Evolutionary conservation across 2,113 vertebrate genomes (phyloP).

Genomic region (Cervus canadensis): DNA sequence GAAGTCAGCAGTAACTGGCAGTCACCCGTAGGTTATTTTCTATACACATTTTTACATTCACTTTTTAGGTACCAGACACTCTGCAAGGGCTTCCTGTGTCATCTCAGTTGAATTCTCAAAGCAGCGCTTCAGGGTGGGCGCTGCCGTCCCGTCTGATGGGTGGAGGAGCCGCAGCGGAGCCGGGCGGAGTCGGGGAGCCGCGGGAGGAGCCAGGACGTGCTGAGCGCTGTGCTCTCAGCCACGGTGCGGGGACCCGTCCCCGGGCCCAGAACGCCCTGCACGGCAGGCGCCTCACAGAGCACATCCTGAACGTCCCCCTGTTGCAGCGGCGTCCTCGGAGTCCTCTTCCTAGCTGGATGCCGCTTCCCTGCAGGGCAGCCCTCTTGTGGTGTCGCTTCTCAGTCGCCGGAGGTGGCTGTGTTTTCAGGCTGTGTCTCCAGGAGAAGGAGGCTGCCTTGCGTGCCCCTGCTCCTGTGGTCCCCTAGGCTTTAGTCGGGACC

Average conservation of each 20-base stretch:
- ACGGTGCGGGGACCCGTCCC: neutral
- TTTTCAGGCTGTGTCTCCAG: too few species aligned
- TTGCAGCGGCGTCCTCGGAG: neutral
- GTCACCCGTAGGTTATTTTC: neutral
- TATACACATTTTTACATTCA: neutral
- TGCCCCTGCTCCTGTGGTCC: accelerated
- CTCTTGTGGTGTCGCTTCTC: neutral
- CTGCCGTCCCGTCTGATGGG: too few species aligned
- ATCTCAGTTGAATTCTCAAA: neutral
- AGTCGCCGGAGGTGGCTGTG: accelerated
- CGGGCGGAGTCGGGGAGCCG: too few species aligned
- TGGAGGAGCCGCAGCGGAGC: neutral
- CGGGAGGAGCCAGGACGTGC: neutral
- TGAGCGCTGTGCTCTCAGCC: neutral
- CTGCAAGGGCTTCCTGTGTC: neutral
- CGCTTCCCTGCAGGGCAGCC: neutral
- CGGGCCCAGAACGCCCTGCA: neutral
- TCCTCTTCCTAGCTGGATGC: accelerated
- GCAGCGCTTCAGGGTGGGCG: neutral
- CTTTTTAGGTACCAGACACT: neutral
- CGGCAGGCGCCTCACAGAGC: accelerated
- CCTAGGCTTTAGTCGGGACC: neutral
- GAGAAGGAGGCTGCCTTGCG: neutral
- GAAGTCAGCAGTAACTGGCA: neutral
- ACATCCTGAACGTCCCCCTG: neutral